Conservation (phyloP, 92 coral and sea anemone genomes). For the Scolanthus callimorphus region DNA sequence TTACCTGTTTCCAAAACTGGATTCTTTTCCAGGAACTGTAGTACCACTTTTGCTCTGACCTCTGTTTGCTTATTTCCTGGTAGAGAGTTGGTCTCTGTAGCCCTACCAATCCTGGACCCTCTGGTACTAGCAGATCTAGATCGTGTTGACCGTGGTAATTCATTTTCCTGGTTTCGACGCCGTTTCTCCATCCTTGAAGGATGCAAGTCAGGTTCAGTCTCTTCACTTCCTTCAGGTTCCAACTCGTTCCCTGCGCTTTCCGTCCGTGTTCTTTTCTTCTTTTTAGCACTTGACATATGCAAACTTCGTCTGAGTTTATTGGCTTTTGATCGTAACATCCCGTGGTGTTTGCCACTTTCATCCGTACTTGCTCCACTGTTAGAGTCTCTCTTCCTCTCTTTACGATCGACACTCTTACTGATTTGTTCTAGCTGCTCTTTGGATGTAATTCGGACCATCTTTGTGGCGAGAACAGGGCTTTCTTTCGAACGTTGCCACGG, state of each 20-base stretch:
- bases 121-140: not conserved
- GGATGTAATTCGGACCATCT: slow-evolving; percentile 22
- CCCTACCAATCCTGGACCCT: not conserved
- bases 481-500: slow-evolving; percentile 26
- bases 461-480: slow-evolving; percentile 23
- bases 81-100: not conserved
- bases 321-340: slow-evolving; percentile 50
- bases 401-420: not conserved
- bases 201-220: slow-evolving; percentile 21
- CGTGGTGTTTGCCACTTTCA: slow-evolving; percentile 18
- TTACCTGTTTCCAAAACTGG: not conserved
- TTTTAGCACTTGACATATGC: slow-evolving; percentile 61
- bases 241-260: slow-evolving; percentile 20
- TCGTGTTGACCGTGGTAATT: not conserved
- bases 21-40: not conserved
- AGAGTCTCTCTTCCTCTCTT: slow-evolving; percentile 1
- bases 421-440: not conserved
- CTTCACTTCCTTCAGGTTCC: slow-evolving; percentile 16
- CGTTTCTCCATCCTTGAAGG: slow-evolving; percentile 28
- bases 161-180: slow-evolving; percentile 9
- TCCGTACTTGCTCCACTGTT: not conserved
- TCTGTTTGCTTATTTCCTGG: not conserved
- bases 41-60: not conserved
- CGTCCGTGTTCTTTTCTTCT: slow-evolving; percentile 49
- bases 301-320: slow-evolving; percentile 75